Evolutionary conservation across 2,797 vertebrate genomes (phyloP).

Genomic region (Menidia menidia): DNA sequence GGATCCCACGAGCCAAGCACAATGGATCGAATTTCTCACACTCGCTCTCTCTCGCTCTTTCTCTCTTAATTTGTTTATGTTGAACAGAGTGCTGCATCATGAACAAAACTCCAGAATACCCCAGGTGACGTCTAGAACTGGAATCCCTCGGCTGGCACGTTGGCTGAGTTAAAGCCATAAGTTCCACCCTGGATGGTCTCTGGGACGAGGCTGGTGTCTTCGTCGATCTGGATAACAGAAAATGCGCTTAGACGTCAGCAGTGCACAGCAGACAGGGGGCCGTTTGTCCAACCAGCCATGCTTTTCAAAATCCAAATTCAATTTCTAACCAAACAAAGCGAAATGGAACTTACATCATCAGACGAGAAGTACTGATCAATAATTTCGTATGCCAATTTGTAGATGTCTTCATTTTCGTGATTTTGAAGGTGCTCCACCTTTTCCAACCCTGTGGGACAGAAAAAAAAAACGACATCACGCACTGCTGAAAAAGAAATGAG

Average conservation of each 20-base stretch:
- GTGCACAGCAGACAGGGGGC: not conserved
- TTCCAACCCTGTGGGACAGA: slow-evolving; percentile 88
- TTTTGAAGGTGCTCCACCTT: slow-evolving; percentile 99
- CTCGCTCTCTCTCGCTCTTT: slow-evolving; percentile 83
- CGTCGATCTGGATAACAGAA: slow-evolving; percentile 88
- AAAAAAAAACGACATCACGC: not conserved
- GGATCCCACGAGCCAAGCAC: slow-evolving; percentile 99
- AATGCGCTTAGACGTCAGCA: not conserved
- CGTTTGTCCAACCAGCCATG: too few species aligned
- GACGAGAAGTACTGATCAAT: slow-evolving; percentile 99
- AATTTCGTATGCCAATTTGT: slow-evolving; percentile 99
- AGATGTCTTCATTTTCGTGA: slow-evolving; percentile 99
- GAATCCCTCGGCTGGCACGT: slow-evolving; percentile 99
- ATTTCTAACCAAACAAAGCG: too few species aligned
- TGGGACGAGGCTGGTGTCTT: slow-evolving; percentile 97
- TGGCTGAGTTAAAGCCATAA: slow-evolving; percentile 98
- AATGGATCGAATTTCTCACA: slow-evolving; percentile 99
- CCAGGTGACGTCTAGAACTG: slow-evolving; percentile 94
- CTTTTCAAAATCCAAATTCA: too few species aligned
- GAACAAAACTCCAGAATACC: slow-evolving; percentile 92
- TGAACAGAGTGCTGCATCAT: slow-evolving; percentile 98
- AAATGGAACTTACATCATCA: slow-evolving; percentile 84
- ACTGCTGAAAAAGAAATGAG: not conserved
- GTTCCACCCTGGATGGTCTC: slow-evolving; percentile 98
- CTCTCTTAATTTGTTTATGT: slow-evolving; percentile 87